A percentile compares a stretch with the other conserved stretches of the same genome.
Evolutionary conservation across 2,888 invertebrate genomes (phyloP).

Genomic region (Pyralis farinalis): DNA sequence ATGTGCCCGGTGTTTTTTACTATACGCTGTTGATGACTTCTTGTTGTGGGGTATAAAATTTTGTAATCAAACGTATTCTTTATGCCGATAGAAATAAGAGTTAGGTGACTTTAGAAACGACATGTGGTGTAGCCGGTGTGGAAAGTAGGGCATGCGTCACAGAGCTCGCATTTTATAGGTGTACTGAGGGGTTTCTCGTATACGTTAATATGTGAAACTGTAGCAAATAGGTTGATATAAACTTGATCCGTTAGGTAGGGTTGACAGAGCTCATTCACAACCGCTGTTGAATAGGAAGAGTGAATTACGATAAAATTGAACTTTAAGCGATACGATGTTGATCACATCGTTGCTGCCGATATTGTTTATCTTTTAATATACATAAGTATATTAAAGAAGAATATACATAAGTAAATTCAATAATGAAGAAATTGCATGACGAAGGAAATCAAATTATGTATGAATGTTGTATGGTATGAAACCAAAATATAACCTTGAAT

Average conservation of each 20-base stretch:
- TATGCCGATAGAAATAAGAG: constrained; percentile 42
- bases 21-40: constrained; percentile 42
- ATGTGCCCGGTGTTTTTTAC: constrained; percentile 51
- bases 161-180: constrained; percentile 71
- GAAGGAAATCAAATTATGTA: no score
- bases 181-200: constrained; percentile 60
- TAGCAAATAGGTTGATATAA: constrained; percentile 26
- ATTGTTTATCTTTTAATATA: no score
- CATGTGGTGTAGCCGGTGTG: constrained; percentile 63
- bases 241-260: constrained; percentile 9
- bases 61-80: constrained; percentile 28
- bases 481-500: no score
- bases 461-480: no score
- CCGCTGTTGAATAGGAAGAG: no score
- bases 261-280: not conserved
- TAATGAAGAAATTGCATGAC: no score
- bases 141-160: constrained; percentile 76
- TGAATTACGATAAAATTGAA: no score
- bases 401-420: no score
- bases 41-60: constrained; percentile 29
- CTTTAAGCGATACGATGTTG: no score
- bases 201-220: constrained; percentile 39
- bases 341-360: no score
- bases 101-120: constrained; percentile 37
- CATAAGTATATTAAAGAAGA: no score